Evolutionary conservation across 2,888 invertebrate species (phyloP).

Genomic region (Euproctis similis): DNA sequence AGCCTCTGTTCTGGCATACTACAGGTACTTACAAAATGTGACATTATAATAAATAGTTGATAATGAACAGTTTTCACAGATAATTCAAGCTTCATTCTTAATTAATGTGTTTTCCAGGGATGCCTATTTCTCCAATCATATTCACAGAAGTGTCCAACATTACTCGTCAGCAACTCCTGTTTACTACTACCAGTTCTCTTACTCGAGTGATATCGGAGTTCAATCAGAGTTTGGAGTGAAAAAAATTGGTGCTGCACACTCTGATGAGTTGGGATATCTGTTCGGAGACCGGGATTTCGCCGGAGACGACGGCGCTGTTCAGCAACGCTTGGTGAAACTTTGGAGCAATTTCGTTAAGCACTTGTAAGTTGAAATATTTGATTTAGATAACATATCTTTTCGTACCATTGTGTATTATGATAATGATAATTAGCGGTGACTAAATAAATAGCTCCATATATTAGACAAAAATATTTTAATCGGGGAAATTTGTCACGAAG

Average conservation of each 20-base stretch:
- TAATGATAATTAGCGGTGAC: too few species aligned
- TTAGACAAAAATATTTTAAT: too few species aligned
- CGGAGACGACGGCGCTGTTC: conserved; percentile 44
- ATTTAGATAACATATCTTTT: too few species aligned
- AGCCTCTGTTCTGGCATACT: conserved; percentile 39
- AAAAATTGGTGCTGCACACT: conserved; percentile 57
- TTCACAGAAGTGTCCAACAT: conserved; percentile 45
- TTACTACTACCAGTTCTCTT: conserved; percentile 57
- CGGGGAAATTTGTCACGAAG: too few species aligned
- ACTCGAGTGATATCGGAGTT: conserved; percentile 41
- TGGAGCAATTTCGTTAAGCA: conserved; percentile 62
- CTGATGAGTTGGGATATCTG: conserved; percentile 57
- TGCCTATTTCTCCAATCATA: conserved; percentile 53
- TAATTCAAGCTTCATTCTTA: too few species aligned
- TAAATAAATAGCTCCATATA: too few species aligned
- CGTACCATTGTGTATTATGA: too few species aligned
- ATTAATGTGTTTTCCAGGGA: conserved; percentile 38
- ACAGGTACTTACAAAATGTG: too few species aligned
- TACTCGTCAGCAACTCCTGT: conserved; percentile 40
- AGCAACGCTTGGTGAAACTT: conserved; percentile 36
- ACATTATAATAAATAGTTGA: too few species aligned
- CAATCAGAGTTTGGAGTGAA: conserved; percentile 33
- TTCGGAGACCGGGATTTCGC: conserved; percentile 37
- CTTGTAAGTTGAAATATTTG: conserved; percentile 44
- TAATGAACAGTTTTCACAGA: background rate